Evolutionary conservation across 1,140 invertebrate species (phyloP), one percentile per base, ranked within the genome.

Genomic region (Chironomus tepperi): DNA sequence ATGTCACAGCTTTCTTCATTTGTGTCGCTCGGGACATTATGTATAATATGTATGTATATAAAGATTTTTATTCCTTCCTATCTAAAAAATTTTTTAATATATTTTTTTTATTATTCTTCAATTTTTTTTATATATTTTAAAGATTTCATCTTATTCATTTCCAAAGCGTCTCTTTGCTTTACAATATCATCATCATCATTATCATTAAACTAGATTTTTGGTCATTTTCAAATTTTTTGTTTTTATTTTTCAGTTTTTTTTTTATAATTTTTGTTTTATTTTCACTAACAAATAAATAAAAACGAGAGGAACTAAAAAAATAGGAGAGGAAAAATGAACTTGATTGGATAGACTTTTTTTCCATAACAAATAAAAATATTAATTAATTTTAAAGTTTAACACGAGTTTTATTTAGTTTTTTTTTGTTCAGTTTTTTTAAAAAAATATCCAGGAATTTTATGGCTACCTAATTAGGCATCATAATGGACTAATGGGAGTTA

Each of bases 371-470:
- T 34, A 34, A 34, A 34, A 34, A 34, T 34, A 34, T 57, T 57
- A 15, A 5, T 57, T 57, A 57, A n/a, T n/a, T n/a, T 57, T 57
- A 57, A 12, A 57, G n/a, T 57, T 57, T 70, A 70, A 70, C 65
- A 70, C 16, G 65, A 70, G 19, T 34, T 34, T 34, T 34, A 34
- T 34, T 34, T 34, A 34, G 24, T 34, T 34, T 34, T 34, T 34
- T 34, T 34, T 34, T 34, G 24, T 70, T 70, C 47, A 57, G n/a
- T 18, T 10, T 70, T 34, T n/a, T 70, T 9, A 70, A 21, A 70
- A 70, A 70, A 70, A 18, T 70, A 70, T 70, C 65, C 65, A 70
- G 65, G 65, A 70, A 70, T 70, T 70, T 70, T 70, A 21, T 70
- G n/a, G 18, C 19, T 10, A 19, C 24, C 24, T 34, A 34, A 34